These are phyloP conservation scores for Calephelis nemesis DNA, from an alignment of 1,140 invertebrate genomes.

Conservation along the genomic window DNA sequence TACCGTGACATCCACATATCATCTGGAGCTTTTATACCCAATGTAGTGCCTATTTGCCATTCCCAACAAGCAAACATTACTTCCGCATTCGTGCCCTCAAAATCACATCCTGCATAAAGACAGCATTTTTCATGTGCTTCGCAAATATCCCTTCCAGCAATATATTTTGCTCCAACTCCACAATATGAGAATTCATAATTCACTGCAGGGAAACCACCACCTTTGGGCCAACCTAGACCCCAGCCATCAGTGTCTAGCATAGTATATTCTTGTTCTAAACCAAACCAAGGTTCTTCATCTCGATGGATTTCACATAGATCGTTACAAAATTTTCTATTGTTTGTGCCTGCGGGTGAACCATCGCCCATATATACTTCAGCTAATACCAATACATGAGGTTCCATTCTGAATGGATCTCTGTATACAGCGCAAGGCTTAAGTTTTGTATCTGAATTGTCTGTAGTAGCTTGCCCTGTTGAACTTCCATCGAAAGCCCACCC, in stretches of 20 bases:
- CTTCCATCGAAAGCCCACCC: constrained; percentile 98
- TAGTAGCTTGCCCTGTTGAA: constrained; percentile 88
- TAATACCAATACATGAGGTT: constrained; percentile 93
- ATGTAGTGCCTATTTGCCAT: constrained; percentile 88
- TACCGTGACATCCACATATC: constrained; percentile 95
- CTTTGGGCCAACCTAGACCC: constrained; percentile 94
- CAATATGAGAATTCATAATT: constrained; percentile 82
- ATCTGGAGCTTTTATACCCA: constrained; percentile 92
- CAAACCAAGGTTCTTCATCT: constrained; percentile 95
- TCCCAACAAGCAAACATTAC: constrained; percentile 95
- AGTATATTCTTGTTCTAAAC: constrained; percentile 92
- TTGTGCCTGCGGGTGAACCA: constrained; percentile 9
- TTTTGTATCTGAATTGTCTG: constrained; percentile 92
- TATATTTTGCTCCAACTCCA: constrained; percentile 96
- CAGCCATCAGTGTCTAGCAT: constrained; percentile 88
- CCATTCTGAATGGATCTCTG: constrained; percentile 94
- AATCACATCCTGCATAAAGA: constrained; percentile 94
- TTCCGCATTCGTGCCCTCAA: constrained; percentile 96
- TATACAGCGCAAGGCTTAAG: constrained; percentile 93
- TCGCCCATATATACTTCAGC: constrained; percentile 80
- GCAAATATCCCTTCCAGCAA: constrained; percentile 92
- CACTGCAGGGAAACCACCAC: constrained; percentile 86
- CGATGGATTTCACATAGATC: constrained; percentile 76
- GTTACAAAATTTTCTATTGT: constrained; percentile 18
- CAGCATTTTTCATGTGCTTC: constrained; percentile 84